These are phyloP conservation scores for Drosophila emarginata DNA, from an alignment of 2,888 invertebrate genomes.

Conservation along the genomic window DNA sequence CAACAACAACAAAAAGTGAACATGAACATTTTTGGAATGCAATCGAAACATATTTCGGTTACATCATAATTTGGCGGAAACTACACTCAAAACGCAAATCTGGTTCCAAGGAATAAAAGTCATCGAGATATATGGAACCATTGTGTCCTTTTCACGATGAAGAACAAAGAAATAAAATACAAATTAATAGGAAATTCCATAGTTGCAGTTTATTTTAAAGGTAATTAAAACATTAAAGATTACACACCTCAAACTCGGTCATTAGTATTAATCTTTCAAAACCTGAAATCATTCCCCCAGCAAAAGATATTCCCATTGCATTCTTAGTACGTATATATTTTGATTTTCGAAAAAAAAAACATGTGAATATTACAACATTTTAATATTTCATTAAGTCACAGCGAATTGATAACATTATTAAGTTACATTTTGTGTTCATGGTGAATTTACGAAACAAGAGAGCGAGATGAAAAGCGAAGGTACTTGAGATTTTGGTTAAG, in stretches of 20 bases:
- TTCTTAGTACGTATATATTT: constrained; percentile 41
- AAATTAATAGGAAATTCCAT: too few species aligned
- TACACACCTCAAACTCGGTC: too few species aligned
- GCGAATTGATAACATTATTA: constrained; percentile 44
- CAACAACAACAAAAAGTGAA: constrained; percentile 27
- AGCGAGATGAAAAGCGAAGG: constrained; percentile 14
- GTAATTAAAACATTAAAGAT: too few species aligned
- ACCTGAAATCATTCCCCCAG: neutral
- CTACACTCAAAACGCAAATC: neutral
- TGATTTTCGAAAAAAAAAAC: constrained; percentile 41
- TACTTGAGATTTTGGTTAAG: neutral
- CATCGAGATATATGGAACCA: too few species aligned
- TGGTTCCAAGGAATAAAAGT: too few species aligned
- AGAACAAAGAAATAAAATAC: too few species aligned
- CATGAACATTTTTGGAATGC: neutral
- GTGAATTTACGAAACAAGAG: constrained; percentile 40
- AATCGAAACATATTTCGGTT: neutral
- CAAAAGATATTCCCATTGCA: constrained; percentile 28
- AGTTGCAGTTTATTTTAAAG: too few species aligned
- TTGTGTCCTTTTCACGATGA: too few species aligned
- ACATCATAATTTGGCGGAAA: neutral
- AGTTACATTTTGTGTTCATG: constrained; percentile 43
- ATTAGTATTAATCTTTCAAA: too few species aligned
- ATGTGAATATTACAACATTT: constrained; percentile 51
- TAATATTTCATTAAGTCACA: constrained; percentile 59